Evolutionary conservation across 2,113 vertebrate species (phyloP), one percentile per base, ranked within the genome.

Genomic region (Saguinus imperator): DNA sequence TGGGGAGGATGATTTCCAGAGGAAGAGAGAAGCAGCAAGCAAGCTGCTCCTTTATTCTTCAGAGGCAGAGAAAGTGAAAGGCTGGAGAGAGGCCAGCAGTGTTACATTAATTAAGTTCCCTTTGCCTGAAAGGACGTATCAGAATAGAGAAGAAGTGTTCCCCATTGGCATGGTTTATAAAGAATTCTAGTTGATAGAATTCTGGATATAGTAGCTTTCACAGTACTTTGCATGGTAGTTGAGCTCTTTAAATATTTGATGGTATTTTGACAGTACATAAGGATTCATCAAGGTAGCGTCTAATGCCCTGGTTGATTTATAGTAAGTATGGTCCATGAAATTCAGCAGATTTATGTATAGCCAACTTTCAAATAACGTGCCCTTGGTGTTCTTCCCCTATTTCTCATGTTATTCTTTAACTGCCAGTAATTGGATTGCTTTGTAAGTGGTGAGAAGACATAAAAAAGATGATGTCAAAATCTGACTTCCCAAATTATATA

Each of bases 201-300:
- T 86, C 61, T 75, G 29, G 27, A 79, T n/a, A 21, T n/a, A 61
- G 92, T 92, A 61, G 58, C n/a, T 89, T 93, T 88, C 43, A 45
- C 0, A 13, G 43, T 80, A 75, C n/a, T 82, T 93, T 81, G 61
- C 72, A 88, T 95, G 80, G 70, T 75, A 68, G 32, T 77, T 94
- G 96, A 89, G 57, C 85, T 77, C 76, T 95, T 82, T 90, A 96
- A 94, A 94, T 97, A 96, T 96, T 97, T 96, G 64, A 92, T 91
- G 58, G 52, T 85, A 93, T 96, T 97, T 96, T 97, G 95, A 94
- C 76, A 91, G 25, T 43, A 0, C 72, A 45, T 83, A 70, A 81
- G 70, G 43, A 89, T 77, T 92, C 87, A 87, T 84, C 87, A 90
- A 9, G 66, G 79, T 92, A 86, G 52, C 61, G 21, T 91, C 89